These are phyloP conservation scores for Plutomurus gul DNA, from an alignment of 1,140 invertebrate species.

Conservation along the genomic window DNA sequence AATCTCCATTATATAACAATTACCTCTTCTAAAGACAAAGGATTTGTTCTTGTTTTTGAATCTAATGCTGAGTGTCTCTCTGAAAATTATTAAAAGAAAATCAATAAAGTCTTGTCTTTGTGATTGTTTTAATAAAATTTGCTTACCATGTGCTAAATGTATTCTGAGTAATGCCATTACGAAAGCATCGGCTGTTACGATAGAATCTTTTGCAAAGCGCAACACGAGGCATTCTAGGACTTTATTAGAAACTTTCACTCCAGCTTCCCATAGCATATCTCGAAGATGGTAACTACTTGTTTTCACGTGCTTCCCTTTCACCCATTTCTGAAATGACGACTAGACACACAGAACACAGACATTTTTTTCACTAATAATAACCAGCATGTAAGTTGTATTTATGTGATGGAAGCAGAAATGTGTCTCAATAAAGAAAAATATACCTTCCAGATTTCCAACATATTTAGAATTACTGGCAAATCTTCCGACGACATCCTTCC, in stretches of 20 bases:
- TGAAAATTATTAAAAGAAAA: conserved; percentile 58
- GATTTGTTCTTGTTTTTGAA: conserved; percentile 73
- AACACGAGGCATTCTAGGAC: conserved; percentile 73
- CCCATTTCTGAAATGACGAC: conserved; percentile 68
- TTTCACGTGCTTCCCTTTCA: conserved; percentile 63
- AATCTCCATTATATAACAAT: conserved; percentile 48
- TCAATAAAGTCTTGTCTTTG: background rate
- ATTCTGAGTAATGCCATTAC: conserved; percentile 71
- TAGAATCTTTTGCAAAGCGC: conserved; percentile 67
- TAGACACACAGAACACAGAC: conserved; percentile 50
- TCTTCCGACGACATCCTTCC: conserved; percentile 66
- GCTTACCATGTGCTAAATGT: conserved; percentile 71
- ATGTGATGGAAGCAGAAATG: no score
- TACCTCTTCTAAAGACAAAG: conserved; percentile 74
- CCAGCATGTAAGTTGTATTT: no score
- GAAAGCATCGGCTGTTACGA: conserved; percentile 68
- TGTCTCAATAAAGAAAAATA: no score
- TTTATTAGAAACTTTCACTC: conserved; percentile 73
- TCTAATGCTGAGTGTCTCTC: conserved; percentile 72
- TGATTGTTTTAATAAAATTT: background rate
- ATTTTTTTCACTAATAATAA: background rate
- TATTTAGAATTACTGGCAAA: conserved; percentile 66
- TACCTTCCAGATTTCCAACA: conserved; percentile 71
- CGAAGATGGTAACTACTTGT: conserved; percentile 69
- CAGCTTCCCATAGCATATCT: conserved; percentile 69